A percentile compares a stretch with the other conserved stretches of the same genome.
Evolutionary conservation across 2,113 vertebrate species (phyloP).

Genomic region (Glaucomys volans): DNA sequence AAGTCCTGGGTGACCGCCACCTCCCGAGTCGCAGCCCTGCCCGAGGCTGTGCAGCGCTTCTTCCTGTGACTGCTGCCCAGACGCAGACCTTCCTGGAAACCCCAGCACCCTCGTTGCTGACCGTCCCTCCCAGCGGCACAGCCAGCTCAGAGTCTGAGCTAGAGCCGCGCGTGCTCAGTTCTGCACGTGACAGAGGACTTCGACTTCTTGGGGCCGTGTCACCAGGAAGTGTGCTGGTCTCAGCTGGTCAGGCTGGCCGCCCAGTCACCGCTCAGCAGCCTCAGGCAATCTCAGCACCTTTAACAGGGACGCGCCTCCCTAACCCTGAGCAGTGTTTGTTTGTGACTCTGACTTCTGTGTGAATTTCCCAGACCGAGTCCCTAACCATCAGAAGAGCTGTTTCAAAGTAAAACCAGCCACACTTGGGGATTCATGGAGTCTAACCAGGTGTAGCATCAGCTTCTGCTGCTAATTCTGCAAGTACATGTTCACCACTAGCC

Average conservation of each 20-base stretch:
- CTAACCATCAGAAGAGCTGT: not conserved
- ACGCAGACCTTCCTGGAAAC: not conserved
- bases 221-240: no score
- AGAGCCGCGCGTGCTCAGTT: not conserved
- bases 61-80: not conserved
- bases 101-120: not conserved
- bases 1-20: no score
- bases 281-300: not conserved
- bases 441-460: not conserved
- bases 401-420: not conserved
- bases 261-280: not conserved
- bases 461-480: not conserved
- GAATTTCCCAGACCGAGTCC: not conserved
- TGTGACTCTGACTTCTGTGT: not conserved
- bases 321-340: not conserved
- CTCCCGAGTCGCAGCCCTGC: no score
- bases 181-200: not conserved
- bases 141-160: no score
- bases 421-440: not conserved
- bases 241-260: no score
- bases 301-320: not conserved
- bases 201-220: no score
- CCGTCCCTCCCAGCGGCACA: not conserved
- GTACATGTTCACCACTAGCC: not conserved
- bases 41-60: no score